Base-by-base conservation (phyloP, 2,113 vertebrate genomes). In the Sardina pilchardus region DNA sequence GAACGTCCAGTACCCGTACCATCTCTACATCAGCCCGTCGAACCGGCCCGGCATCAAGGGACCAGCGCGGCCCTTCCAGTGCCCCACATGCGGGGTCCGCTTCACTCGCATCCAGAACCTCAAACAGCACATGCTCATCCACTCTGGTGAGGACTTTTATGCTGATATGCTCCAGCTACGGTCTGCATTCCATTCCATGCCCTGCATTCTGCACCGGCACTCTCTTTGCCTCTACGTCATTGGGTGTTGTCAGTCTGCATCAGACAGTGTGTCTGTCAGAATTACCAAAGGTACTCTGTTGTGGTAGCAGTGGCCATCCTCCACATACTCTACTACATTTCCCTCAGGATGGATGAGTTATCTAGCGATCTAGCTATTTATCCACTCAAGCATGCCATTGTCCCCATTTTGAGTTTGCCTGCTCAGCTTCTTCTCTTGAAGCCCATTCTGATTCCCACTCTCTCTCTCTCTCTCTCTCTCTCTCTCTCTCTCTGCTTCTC, bases 61-160 rank as follows among this genome's bases (percentile, higher is more conserved):
- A 43, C 96, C 96, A 0, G 96, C 97, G 88, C 96, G 96, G 30
- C 86, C 90, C 21, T 90, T 88, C 81, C 90, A 88, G 85, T 90
- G 87, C 82, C 98, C 98, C 21, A 99, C 98, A 45, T 99, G 98
- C 75, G 98, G 98, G 91, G 98, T 99, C 82, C 95, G 98, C 88
- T 99, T 99, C 94, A 99, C 98, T 83, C 97, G 98, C 88, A 99
- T 99, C 93, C 98, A 99, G 96, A 99, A 99, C 94, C 95, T 99
- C 84, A 99, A 99, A 91, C 98, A 99, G 93, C 98, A 99, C 94
- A 99, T 99, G 98, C 98, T 99, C 83, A 99, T 99, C 95, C 98
- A 99, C 96, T 99, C 98, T 95, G 98, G 98, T 99, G 95, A 87
- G 90, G 48, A 75, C n/a, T 78, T 47, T 6, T 0, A 30, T 34